Base-by-base conservation (phyloP, 37 sponge, comb jelly and placozoan species). In the Ephydatia muelleri region DNA sequence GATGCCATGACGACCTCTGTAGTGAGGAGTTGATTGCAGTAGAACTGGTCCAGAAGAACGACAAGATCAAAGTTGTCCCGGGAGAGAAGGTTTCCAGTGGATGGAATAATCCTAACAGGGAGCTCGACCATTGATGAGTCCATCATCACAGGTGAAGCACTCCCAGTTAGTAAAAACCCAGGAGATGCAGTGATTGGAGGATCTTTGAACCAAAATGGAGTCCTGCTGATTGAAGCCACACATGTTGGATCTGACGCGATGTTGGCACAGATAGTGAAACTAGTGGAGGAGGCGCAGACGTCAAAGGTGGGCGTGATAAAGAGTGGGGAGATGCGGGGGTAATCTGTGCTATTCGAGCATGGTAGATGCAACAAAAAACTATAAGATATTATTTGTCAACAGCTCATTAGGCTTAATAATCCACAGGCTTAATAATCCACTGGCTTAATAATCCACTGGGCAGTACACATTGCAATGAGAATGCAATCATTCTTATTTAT, bases 231-330 rank as follows among this genome's bases (percentile, higher is more conserved):
- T 34, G 89, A 89, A 68, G 92, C 90, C 8, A 89, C 88, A 27
- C 92, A 89, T 70, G 93, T 92, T 8, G 92, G 95, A 13, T 67
- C 70, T 19, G 95, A 95, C 67, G 76, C 95, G 26, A 88, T 93
- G 77, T 38, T 95, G 32, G 83, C 95, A 34, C 95, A 95, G 85
- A 95, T 95, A 36, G 86, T 95, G 25, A 75, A 84, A 21, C 84
- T 95, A 0, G 92, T 95, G 72, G 90, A 95, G 67, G 93, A 95
- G 38, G 95, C 95, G 0, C 95, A 95, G 81, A 92, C 90, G 6
- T 89, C 87, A 29, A 95, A 95, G 86, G 95, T 88, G 79, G 9
- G 38, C 9, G 11, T 6, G n/a, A n/a, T n/a, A n/a, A 9, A 68
- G 5, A 22, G 39, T 13, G 70, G 13, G 38, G 23, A 40, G 19